Conservation (phyloP, 2,888 invertebrate genomes). For the Drosophila multiciliata region DNA sequence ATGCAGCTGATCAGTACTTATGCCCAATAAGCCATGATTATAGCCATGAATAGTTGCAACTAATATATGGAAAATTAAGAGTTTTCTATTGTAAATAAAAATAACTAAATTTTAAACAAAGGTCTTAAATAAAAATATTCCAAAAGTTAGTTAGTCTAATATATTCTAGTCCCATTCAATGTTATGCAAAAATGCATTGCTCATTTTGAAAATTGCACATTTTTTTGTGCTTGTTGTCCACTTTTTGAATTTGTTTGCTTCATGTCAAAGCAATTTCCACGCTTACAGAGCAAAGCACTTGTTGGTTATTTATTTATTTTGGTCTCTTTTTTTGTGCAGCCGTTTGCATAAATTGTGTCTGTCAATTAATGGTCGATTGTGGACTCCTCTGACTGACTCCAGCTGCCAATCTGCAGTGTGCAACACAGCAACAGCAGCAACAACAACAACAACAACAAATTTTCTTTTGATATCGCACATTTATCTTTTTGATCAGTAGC, state of each 20-base stretch:
- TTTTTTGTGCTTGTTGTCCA: not conserved
- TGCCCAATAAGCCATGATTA: not conserved
- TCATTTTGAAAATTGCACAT: constrained; percentile 7
- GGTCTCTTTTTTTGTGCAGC: constrained; percentile 43
- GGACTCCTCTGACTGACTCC: constrained; percentile 41
- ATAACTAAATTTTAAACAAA: not conserved
- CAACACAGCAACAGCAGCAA: not conserved
- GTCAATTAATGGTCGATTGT: constrained; percentile 74
- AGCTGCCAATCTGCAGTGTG: constrained; percentile 70
- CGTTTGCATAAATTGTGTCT: constrained; percentile 78
- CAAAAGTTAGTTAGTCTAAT: not conserved
- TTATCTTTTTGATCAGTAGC: constrained; percentile 50
- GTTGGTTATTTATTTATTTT: constrained; percentile 42
- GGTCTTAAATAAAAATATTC: not conserved
- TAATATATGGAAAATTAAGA: not conserved
- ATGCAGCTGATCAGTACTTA: not conserved
- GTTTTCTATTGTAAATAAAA: not conserved
- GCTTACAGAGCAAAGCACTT: constrained; percentile 46
- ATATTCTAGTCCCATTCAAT: not conserved
- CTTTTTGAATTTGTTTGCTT: constrained; percentile 32
- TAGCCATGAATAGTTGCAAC: not conserved
- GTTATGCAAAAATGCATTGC: constrained; percentile 9
- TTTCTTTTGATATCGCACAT: constrained; percentile 48
- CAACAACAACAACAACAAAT: constrained; percentile 18
- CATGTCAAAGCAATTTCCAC: constrained; percentile 50